Percentiles rank a stretch among this genome's conserved stretches.
These are phyloP conservation scores for Phrynocephalus forsythii DNA, from an alignment of 2,797 vertebrate genomes.

Conservation along the genomic window DNA sequence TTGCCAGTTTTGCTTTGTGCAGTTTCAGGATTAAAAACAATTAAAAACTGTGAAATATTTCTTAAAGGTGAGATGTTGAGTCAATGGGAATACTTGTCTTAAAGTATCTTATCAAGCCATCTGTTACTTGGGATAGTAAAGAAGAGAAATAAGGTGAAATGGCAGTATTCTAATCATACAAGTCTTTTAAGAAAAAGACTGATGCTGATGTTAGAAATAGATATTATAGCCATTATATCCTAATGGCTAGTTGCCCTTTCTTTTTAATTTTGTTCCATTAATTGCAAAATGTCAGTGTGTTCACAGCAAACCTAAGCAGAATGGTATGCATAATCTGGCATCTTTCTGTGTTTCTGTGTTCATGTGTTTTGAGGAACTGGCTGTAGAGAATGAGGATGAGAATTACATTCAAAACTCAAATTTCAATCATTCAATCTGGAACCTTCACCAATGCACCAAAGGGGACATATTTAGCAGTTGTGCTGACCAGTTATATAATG, in stretches of 20 bases:
- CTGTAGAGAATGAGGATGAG: neutral
- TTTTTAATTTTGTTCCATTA: neutral
- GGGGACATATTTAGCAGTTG: neutral
- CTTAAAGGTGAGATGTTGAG: constrained; percentile 61
- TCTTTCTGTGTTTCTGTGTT: no score
- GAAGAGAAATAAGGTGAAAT: neutral
- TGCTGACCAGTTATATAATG: neutral
- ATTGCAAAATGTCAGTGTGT: neutral
- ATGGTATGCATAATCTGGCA: neutral
- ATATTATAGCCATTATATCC: neutral
- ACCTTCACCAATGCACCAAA: neutral
- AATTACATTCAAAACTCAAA: neutral
- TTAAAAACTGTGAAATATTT: constrained; percentile 54
- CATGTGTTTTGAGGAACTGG: neutral
- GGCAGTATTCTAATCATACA: neutral
- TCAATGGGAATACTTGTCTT: constrained; percentile 42
- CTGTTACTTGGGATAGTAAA: neutral
- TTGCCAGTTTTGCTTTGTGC: constrained; percentile 62
- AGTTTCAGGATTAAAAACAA: constrained; percentile 64
- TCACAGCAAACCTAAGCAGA: neutral
- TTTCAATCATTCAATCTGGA: no score
- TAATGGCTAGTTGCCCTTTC: neutral
- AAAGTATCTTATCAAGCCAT: neutral
- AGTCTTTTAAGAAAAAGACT: constrained; percentile 40
- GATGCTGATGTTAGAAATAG: neutral